phyloP scores from a whole-genome alignment of 2,797 vertebrate genomes.

The Melanotaenia parkinsoni region DNA sequence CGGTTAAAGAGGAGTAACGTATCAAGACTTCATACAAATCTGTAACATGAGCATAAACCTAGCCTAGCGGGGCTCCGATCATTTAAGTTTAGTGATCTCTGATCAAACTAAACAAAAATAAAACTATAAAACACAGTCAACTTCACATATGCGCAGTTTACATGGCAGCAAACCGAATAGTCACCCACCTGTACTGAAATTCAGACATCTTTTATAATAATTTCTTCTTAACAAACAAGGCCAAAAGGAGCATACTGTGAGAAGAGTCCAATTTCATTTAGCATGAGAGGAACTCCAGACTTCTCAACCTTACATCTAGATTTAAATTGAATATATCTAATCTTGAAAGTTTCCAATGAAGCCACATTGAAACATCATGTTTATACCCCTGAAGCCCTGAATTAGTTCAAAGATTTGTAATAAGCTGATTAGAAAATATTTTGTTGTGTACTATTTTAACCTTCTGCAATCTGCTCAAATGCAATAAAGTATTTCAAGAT shows the following conservation, averaged over 20 bases:
- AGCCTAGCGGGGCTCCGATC: slow-evolving; percentile 7
- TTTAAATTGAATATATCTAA: neutral
- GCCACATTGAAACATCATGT: neutral
- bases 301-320: neutral
- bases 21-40: slow-evolving; percentile 67
- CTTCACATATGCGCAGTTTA: too few species aligned
- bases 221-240: slow-evolving; percentile 1
- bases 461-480: neutral
- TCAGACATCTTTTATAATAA: neutral
- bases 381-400: neutral
- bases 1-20: slow-evolving; percentile 54
- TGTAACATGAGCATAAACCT: slow-evolving; percentile 41
- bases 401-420: neutral
- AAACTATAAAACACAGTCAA: too few species aligned
- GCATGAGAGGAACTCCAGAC: neutral
- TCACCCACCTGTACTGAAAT: neutral
- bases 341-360: slow-evolving; percentile 3
- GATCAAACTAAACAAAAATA: slow-evolving; percentile 19
- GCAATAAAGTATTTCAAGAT: slow-evolving; percentile 4
- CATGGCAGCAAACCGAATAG: neutral
- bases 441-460: neutral
- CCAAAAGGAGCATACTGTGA: neutral
- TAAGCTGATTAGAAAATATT: neutral
- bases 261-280: neutral
- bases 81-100: slow-evolving; percentile 29